A percentile compares a stretch with the other conserved stretches of the same genome.
phyloP scores from a whole-genome alignment of 2,797 vertebrate genomes.

The Macroramphosus scolopax region DNA sequence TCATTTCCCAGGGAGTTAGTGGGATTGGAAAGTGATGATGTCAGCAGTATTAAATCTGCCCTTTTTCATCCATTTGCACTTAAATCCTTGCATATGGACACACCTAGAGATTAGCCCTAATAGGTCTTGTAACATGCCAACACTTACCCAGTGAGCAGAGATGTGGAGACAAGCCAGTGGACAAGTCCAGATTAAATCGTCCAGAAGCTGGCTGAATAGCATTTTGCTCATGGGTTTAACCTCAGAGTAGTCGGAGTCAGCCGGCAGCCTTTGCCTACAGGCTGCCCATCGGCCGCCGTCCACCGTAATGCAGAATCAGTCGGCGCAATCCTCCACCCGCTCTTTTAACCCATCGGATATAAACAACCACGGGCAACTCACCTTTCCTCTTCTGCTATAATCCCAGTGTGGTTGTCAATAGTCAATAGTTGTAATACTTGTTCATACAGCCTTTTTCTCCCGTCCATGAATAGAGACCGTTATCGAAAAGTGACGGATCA shows the following conservation, averaged over 20 bases:
- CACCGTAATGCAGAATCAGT: conserved; percentile 38
- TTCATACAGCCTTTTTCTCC: not conserved
- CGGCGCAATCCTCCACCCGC: conserved; percentile 25
- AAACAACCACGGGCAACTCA: too few relatives aligned
- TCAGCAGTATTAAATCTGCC: conserved; percentile 63
- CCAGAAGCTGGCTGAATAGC: conserved; percentile 40
- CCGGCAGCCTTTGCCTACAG: conserved; percentile 47
- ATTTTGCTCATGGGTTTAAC: conserved; percentile 54
- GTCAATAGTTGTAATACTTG: too few relatives aligned
- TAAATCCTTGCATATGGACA: conserved; percentile 59
- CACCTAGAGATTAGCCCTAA: conserved; percentile 68
- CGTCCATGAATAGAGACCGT: conserved; percentile 29
- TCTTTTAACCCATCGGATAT: conserved; percentile 7
- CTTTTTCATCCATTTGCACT: conserved; percentile 52
- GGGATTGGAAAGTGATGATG: conserved; percentile 57
- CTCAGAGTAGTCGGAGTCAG: conserved; percentile 22
- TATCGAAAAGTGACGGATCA: conserved; percentile 36
- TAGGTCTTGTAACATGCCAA: conserved; percentile 44
- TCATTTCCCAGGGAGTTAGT: conserved; percentile 26
- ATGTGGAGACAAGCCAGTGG: conserved; percentile 46
- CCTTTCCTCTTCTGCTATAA: too few relatives aligned
- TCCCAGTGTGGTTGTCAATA: too few relatives aligned
- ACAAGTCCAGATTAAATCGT: conserved; percentile 54
- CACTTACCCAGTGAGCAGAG: conserved; percentile 29
- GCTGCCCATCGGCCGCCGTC: conserved; percentile 34